A percentile compares a stretch with the other conserved stretches of the same genome.
Conservation (phyloP, 2,888 invertebrate genomes). For the Drosophila nigricruria region DNA sequence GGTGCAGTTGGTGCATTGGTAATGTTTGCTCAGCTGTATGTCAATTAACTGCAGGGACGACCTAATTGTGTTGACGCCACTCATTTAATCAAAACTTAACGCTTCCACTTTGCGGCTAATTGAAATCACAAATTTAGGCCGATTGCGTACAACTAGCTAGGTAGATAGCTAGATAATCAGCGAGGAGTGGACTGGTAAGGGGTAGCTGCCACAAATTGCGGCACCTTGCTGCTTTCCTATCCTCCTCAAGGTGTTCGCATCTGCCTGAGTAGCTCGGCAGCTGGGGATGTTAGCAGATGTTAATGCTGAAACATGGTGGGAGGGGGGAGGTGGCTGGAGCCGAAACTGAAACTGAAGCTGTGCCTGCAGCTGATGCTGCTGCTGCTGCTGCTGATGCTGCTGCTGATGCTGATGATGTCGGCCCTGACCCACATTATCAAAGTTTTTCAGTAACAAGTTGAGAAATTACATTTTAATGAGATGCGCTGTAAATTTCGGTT, state of each 20-base stretch:
- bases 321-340: neutral
- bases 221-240: neutral
- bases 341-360: slow-evolving; percentile 1
- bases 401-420: slow-evolving; percentile 26
- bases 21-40: slow-evolving; percentile 59
- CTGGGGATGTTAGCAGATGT: neutral
- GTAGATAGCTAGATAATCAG: slow-evolving; percentile 42
- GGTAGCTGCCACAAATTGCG: slow-evolving; percentile 12
- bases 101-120: slow-evolving; percentile 62
- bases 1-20: slow-evolving; percentile 31
- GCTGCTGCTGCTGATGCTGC: slow-evolving; percentile 15
- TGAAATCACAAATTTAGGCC: slow-evolving; percentile 60
- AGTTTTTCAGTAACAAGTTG: slow-evolving; percentile 50
- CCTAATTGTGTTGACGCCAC: slow-evolving; percentile 74
- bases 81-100: slow-evolving; percentile 71
- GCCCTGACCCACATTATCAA: slow-evolving; percentile 67
- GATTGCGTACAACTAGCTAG: slow-evolving; percentile 30
- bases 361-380: neutral
- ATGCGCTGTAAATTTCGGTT: slow-evolving; percentile 56
- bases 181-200: neutral
- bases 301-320: neutral
- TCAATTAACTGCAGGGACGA: slow-evolving; percentile 68
- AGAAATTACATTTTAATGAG: slow-evolving; percentile 74
- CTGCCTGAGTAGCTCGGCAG: slow-evolving; percentile 6
- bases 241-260: slow-evolving; percentile 52